Evolutionary conservation across 2,797 vertebrate genomes (phyloP).

Genomic region (Monodelphis domestica): DNA sequence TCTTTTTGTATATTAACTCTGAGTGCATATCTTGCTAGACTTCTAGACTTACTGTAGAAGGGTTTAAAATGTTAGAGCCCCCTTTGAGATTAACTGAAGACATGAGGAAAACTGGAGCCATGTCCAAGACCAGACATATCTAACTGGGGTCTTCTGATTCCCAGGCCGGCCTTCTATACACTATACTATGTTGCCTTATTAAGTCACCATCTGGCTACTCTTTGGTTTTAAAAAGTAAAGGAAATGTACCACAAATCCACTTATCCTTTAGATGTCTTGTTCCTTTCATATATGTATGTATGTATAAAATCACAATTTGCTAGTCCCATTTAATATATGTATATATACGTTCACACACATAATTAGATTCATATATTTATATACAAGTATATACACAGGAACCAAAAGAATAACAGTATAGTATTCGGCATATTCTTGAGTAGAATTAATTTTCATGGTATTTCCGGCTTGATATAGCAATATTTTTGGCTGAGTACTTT

Average conservation of each 20-base stretch:
- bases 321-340: background rate
- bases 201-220: background rate
- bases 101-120: background rate
- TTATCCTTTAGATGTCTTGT: background rate
- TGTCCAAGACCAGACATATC: background rate
- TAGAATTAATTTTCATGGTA: constrained; percentile 10
- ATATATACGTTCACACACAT: background rate
- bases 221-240: background rate
- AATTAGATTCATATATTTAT: background rate
- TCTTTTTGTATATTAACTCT: background rate
- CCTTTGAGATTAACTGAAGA: background rate
- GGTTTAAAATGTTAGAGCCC: background rate
- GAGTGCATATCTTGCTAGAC: background rate
- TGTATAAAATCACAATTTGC: background rate
- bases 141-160: background rate
- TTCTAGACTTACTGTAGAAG: background rate
- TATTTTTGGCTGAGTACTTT: constrained; percentile 29
- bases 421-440: background rate
- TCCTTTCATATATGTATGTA: background rate
- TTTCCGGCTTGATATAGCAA: background rate
- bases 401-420: background rate
- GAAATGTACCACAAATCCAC: background rate
- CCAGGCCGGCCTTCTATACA: background rate
- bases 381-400: background rate
- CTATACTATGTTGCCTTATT: background rate